Base-by-base conservation (phyloP, 2,888 invertebrate species). In the Argynnis bischoffii region DNA sequence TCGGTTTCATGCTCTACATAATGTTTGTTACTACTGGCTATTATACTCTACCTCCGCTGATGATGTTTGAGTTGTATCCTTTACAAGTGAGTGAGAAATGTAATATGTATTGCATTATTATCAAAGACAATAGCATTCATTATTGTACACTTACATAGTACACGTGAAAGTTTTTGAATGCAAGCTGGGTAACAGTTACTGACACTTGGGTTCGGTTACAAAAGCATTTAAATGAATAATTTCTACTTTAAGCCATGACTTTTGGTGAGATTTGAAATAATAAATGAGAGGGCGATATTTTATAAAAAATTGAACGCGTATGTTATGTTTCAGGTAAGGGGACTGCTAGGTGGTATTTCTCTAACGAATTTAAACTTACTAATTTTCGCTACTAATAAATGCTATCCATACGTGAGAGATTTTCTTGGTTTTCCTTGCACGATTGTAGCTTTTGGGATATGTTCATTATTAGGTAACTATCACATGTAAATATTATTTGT, bases 291-390 rank as follows among this genome's bases (percentile, higher is more conserved):
- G 2, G 0, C 11, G 11, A 11, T 41, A 3, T 2, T 41, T 41
- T 41, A 2, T 41, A 2, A 41, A 0, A 11, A 41, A 41, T 8
- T 41, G 2, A 11, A 11, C 35, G 35, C 11, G 35, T 41, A 11
- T 41, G 2, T 11, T 48, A 8, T 72, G 66, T 72, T 84, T 86
- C 85, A 94, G 89, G 89, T 95, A 3, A 92, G 95, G 31, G 95
- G 95, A 8, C 81, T 94, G 0, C 87, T 95, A 13, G 94, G 94
- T 5, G 94, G 95, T 0, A 77, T 95, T 47, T 93, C 94, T 0
- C 92, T 94, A 6, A 93, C 84, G 0, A 35, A 81, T 6, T 54
- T 78, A 2, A 81, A 79, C 61, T 5, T 87, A 0, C 50, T 80
- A 6, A 79, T 83, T 66, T 88, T 86, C 67, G 64, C 56, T 2